Conservation (phyloP, 2,113 vertebrate genomes). For the human region DNA sequence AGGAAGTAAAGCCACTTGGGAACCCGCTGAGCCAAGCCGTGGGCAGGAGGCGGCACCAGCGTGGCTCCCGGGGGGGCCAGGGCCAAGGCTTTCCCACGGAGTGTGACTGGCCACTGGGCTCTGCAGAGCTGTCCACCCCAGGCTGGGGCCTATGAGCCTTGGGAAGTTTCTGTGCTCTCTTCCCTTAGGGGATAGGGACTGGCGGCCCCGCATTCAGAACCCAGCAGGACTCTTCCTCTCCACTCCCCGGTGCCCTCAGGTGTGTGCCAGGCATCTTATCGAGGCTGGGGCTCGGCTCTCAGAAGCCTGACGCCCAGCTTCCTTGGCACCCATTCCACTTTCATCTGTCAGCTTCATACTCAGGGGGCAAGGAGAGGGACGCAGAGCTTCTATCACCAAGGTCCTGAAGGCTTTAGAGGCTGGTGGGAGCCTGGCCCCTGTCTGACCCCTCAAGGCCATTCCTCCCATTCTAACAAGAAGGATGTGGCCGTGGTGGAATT, state of each 20-base stretch:
- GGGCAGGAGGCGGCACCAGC: constrained; percentile 76
- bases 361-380: background rate
- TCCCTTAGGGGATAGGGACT: background rate
- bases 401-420: background rate
- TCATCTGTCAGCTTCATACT: background rate
- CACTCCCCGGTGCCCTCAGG: background rate
- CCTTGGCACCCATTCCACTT: background rate
- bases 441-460: background rate
- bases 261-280: background rate
- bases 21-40: constrained; percentile 73
- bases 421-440: background rate
- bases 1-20: constrained; percentile 78
- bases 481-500: background rate
- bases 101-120: constrained; percentile 15
- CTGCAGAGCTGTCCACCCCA: background rate
- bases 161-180: background rate
- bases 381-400: background rate
- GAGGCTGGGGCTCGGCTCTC: background rate
- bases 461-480: background rate
- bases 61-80: constrained; percentile 64
- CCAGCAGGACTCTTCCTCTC: background rate
- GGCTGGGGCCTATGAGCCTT: background rate
- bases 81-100: constrained; percentile 76
- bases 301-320: background rate
- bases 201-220: background rate